A percentile compares a stretch with the other conserved stretches of the same genome.
Evolutionary conservation across 2,797 vertebrate genomes (phyloP).

Genomic region (Myotis myotis): DNA sequence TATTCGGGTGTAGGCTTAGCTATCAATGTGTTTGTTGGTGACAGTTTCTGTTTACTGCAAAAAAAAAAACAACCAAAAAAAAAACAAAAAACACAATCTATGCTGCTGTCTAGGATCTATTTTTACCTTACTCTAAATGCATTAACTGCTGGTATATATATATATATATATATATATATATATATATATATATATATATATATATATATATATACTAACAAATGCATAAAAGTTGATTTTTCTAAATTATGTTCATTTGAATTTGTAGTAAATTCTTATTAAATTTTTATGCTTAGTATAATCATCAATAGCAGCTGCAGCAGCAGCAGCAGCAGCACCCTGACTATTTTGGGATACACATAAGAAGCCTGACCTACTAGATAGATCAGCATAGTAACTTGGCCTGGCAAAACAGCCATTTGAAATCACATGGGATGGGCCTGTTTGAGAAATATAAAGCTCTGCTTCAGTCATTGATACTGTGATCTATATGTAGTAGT

Average conservation of each 20-base stretch:
- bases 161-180: too few relatives aligned
- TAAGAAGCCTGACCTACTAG: background rate
- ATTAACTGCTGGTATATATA: background rate
- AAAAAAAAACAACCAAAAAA: slow-evolving; percentile 45
- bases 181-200: too few relatives aligned
- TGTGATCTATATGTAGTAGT: background rate
- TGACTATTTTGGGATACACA: background rate
- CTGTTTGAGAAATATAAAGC: background rate
- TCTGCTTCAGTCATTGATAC: background rate
- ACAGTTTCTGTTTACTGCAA: slow-evolving; percentile 42
- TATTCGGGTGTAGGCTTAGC: background rate
- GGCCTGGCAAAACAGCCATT: background rate
- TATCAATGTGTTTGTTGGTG: slow-evolving; percentile 28
- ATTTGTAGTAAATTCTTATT: slow-evolving; percentile 19
- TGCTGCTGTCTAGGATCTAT: background rate
- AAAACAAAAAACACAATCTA: background rate
- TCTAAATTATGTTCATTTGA: background rate
- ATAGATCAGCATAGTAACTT: background rate
- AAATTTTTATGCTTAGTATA: background rate
- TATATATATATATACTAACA: slow-evolving; percentile 15
- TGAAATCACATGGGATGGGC: background rate
- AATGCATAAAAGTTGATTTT: background rate
- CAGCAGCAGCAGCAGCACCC: background rate
- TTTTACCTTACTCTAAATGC: slow-evolving; percentile 39
- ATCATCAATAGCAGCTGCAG: background rate